A percentile compares a stretch with the other conserved stretches of the same genome.
Conservation (phyloP, 2,113 vertebrate genomes). For the Chionis minor region DNA sequence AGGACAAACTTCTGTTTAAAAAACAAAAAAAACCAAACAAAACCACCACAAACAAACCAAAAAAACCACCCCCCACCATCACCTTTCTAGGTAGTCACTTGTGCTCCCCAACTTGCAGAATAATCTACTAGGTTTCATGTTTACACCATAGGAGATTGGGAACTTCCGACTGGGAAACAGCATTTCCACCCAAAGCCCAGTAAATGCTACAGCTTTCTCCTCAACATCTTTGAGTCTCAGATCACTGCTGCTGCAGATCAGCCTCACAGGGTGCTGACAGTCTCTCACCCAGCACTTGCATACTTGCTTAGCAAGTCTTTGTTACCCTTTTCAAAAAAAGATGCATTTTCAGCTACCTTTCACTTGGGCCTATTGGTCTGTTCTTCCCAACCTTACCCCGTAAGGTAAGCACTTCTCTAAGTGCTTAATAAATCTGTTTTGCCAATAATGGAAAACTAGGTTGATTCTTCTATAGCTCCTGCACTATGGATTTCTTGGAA, state of each 20-base stretch:
- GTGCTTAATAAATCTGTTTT: conserved; percentile 1
- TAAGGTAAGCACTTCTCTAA: background rate
- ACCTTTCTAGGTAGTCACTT: background rate
- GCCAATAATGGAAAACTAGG: background rate
- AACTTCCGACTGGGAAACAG: background rate
- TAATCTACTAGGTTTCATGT: background rate
- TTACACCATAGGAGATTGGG: background rate
- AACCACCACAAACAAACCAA: background rate
- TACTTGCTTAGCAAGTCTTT: background rate
- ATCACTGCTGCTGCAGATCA: background rate
- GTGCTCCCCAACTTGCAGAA: background rate
- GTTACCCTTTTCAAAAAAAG: background rate
- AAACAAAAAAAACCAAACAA: background rate
- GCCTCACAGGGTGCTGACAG: background rate
- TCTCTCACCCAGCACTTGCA: background rate
- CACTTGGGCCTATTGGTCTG: background rate
- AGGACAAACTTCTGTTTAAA: background rate
- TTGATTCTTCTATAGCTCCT: background rate
- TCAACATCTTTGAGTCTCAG: background rate
- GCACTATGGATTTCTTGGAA: background rate
- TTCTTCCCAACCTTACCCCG: background rate
- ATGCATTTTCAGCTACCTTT: background rate
- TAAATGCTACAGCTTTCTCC: background rate
- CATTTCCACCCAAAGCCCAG: background rate
- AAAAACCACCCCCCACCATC: background rate